Conservation (phyloP, 2,797 vertebrate species). For the Melanotaenia pygmaea region DNA sequence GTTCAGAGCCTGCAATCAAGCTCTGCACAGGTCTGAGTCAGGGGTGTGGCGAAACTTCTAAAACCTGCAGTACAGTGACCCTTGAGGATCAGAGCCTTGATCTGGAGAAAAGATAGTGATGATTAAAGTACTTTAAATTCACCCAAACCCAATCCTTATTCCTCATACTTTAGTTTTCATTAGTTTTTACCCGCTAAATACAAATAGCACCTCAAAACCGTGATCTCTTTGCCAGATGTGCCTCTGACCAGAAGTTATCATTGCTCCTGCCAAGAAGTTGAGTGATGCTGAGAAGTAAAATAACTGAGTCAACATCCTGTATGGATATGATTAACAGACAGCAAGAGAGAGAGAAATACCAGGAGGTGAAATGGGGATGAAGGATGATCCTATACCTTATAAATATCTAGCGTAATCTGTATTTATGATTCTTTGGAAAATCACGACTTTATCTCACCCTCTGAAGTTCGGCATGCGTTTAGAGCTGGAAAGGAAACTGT, state of each 20-base stretch:
- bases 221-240: constrained; percentile 85
- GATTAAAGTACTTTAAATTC: not conserved
- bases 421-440: constrained; percentile 69
- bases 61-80: too few relatives aligned
- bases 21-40: too few relatives aligned
- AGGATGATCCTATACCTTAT: constrained; percentile 32
- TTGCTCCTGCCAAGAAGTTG: constrained; percentile 60
- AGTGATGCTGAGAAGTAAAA: constrained; percentile 30
- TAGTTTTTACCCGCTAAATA: not conserved
- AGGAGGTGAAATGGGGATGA: constrained; percentile 17
- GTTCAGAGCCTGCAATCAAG: too few relatives aligned
- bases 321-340: constrained; percentile 33
- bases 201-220: constrained; percentile 29
- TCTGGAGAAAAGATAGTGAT: not conserved
- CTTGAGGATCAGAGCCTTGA: too few relatives aligned
- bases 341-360: constrained; percentile 38
- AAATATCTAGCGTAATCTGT: constrained; percentile 49
- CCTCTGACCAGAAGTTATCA: constrained; percentile 51
- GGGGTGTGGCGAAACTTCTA: not conserved
- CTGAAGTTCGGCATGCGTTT: constrained; percentile 43
- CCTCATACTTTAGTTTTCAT: not conserved
- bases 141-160: not conserved
- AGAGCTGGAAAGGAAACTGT: constrained; percentile 67
- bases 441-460: constrained; percentile 55
- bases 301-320: constrained; percentile 60